Base-by-base conservation (phyloP, 37 sponge, comb jelly and placozoan species). In the Chondrilla cf. caribensis region DNA sequence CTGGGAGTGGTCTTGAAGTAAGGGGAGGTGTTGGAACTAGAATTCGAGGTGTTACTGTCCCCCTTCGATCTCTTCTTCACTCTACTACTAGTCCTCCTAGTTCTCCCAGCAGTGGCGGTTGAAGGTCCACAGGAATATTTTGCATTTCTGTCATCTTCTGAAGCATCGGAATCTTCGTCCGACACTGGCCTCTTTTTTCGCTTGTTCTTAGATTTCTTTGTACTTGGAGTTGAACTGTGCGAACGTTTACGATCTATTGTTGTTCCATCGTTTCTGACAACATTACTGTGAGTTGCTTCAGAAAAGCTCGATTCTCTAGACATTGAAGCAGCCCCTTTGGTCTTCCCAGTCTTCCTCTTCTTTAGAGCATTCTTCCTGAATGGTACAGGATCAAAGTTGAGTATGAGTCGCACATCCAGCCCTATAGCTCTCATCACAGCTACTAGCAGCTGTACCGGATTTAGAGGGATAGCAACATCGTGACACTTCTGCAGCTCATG, bases 321-420 rank as follows among this genome's bases (percentile, higher is more conserved):
- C 6, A 11, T 3, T n/a, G 38, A 32, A 32, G 37, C 38, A 32
- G 21, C 36, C 38, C 35, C 22, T 5, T 70, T 31, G 72, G 3
- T 14, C 21, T 22, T n/a, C 47, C 38, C 60, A 8, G 17, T 33
- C n/a, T 0, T 39, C 40, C 36, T 58, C 43, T 33, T 59, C 25
- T 35, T 80, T 17, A 38, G 43, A 28, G 41, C 37, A 24, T 25
- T 47, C 39, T 58, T 58, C 64, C 70, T 79, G 58, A 70, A 80
- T n/a, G 89, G 72, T 6, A 86, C 36, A 33, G 90, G 90, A 43
- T 68, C 58, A 19, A 90, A 58, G 18, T 41, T 73, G 54, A 86
- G 55, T 3, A 90, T 83, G 5, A 90, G 72, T 55, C 90, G 78
- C 0, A 73, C 60, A 35, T 79, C 33, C 0, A 82, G 54, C 1